A percentile compares a stretch with the other conserved stretches of the same genome.
Evolutionary conservation across 2,797 vertebrate species (phyloP).

Genomic region (Erethizon dorsatum): DNA sequence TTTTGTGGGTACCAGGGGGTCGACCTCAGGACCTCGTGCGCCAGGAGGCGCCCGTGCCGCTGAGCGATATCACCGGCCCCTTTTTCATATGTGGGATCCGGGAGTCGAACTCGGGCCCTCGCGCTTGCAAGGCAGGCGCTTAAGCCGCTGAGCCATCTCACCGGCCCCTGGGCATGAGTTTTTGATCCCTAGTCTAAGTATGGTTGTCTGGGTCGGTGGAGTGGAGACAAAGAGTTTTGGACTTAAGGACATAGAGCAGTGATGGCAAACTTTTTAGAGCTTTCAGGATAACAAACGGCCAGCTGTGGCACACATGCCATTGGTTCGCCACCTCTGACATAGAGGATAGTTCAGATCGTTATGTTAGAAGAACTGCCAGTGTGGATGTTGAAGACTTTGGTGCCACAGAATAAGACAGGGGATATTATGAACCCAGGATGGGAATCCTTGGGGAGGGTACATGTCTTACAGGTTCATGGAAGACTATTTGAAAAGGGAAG

Average conservation of each 20-base stretch:
- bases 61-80: too few species aligned
- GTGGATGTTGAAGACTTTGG: background rate
- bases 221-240: background rate
- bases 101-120: too few species aligned
- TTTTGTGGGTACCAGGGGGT: too few species aligned
- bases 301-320: background rate
- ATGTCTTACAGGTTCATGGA: conserved; percentile 7
- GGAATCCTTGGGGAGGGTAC: conserved; percentile 9
- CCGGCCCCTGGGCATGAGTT: background rate
- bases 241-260: background rate
- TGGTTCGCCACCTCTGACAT: background rate
- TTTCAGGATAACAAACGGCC: background rate
- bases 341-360: background rate
- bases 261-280: background rate
- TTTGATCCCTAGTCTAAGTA: background rate
- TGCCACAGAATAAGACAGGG: background rate
- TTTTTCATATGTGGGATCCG: too few species aligned
- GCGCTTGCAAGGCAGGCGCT: too few species aligned
- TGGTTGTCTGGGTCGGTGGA: background rate
- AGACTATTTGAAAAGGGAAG: conserved; percentile 24
- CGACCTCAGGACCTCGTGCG: too few species aligned
- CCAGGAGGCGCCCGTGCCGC: too few species aligned
- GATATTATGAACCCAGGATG: background rate
- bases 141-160: too few species aligned
- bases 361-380: background rate